Evolutionary conservation across 2,888 invertebrate genomes (phyloP).

Genomic region (Disparrhopalites patrizii): DNA sequence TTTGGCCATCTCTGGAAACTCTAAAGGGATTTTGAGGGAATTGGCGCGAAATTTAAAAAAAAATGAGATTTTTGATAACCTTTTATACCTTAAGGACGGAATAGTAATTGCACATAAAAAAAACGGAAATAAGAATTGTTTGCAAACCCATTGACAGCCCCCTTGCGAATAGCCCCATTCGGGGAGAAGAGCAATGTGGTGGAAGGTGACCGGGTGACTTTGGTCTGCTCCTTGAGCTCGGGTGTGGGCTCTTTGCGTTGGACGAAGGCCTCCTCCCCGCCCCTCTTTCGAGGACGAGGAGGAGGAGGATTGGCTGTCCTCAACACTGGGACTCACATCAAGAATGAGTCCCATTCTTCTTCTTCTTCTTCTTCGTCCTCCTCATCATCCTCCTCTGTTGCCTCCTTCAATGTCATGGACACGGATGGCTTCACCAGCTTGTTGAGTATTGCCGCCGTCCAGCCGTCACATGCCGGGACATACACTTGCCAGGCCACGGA

Average conservation of each 20-base stretch:
- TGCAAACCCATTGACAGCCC: constrained; percentile 36
- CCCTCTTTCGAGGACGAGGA: not conserved
- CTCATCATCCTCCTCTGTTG: not conserved
- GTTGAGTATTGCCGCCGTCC: constrained; percentile 49
- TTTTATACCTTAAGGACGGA: not conserved
- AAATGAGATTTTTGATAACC: not conserved
- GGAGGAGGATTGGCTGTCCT: not conserved
- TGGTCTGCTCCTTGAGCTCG: constrained; percentile 45
- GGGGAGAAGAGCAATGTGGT: constrained; percentile 41
- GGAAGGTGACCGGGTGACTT: constrained; percentile 44
- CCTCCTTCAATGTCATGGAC: constrained; percentile 45
- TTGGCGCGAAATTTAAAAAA: too few relatives aligned
- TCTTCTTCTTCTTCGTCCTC: too few relatives aligned
- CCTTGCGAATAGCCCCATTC: constrained; percentile 43
- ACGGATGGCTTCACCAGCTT: constrained; percentile 60
- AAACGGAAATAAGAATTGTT: constrained; percentile 10
- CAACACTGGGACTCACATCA: not conserved
- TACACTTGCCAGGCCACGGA: constrained; percentile 46
- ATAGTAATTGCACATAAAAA: too few relatives aligned
- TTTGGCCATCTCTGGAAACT: too few relatives aligned
- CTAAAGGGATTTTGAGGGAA: too few relatives aligned
- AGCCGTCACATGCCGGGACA: constrained; percentile 49
- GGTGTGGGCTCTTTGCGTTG: constrained; percentile 44
- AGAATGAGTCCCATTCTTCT: not conserved
- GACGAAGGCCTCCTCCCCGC: constrained; percentile 13